phyloP scores from a whole-genome alignment of 2,797 vertebrate genomes.

The Pangasius krempfi region DNA sequence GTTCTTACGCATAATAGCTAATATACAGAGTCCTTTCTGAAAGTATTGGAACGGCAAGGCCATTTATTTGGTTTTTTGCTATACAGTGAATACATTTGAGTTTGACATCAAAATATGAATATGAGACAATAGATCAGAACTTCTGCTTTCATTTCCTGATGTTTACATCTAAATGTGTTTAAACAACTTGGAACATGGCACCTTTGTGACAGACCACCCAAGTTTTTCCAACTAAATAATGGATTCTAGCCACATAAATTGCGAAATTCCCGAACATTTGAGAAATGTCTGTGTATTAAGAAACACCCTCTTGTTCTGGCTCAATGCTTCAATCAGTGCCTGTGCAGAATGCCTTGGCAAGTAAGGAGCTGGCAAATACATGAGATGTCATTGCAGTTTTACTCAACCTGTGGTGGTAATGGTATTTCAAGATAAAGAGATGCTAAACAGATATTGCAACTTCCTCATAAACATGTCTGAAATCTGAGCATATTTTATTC shows the following conservation, averaged over 20 bases:
- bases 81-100: background rate
- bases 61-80: background rate
- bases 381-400: background rate
- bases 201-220: too few relatives aligned
- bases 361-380: background rate
- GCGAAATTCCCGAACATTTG: background rate
- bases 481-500: background rate
- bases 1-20: background rate
- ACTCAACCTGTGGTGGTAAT: background rate
- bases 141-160: too few relatives aligned
- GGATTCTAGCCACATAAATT: background rate
- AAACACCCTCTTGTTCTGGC: background rate
- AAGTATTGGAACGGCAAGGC: too few relatives aligned
- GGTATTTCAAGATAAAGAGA: background rate
- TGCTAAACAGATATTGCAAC: background rate
- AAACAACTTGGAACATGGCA: too few relatives aligned
- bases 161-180: too few relatives aligned
- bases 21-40: background rate
- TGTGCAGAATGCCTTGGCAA: background rate
- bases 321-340: background rate
- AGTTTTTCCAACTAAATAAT: too few relatives aligned
- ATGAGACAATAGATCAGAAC: too few relatives aligned
- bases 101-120: too few relatives aligned
- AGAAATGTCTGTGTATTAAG: background rate
- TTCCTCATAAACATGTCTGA: background rate